Conservation (phyloP, 2,113 vertebrate genomes). For the Petrocephalus zakoni region DNA sequence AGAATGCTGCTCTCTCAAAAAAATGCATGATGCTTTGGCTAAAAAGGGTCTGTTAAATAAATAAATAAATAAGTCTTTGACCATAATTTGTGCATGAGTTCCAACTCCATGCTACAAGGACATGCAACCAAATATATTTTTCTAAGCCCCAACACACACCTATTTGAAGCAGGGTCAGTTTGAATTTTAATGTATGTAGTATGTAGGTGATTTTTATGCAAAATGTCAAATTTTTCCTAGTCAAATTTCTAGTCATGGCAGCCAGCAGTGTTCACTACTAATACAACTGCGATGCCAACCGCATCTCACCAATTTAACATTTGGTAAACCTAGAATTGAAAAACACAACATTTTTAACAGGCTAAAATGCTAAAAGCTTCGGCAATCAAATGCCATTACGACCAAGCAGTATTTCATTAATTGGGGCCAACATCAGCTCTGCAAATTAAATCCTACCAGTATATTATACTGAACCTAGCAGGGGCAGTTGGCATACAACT, state of each 20-base stretch:
- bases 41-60: neutral
- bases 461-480: neutral
- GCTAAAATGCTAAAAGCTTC: slow-evolving; percentile 22
- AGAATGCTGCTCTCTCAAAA: neutral
- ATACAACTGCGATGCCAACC: slow-evolving; percentile 22
- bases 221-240: neutral
- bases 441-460: slow-evolving; percentile 13
- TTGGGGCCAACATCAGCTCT: slow-evolving; percentile 25
- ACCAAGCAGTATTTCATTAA: slow-evolving; percentile 38
- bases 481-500: neutral
- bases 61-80: neutral
- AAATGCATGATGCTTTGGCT: neutral
- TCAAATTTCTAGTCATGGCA: neutral
- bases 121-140: neutral
- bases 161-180: neutral
- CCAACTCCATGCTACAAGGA: neutral
- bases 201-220: neutral
- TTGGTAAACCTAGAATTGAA: no score
- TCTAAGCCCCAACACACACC: neutral
- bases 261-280: neutral
- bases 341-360: slow-evolving; percentile 14
- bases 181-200: neutral
- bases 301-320: slow-evolving; percentile 24
- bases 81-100: neutral
- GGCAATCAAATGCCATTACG: slow-evolving; percentile 38